Evolutionary conservation across 2,888 invertebrate genomes (phyloP).

Genomic region (Vandiemenella viatica): DNA sequence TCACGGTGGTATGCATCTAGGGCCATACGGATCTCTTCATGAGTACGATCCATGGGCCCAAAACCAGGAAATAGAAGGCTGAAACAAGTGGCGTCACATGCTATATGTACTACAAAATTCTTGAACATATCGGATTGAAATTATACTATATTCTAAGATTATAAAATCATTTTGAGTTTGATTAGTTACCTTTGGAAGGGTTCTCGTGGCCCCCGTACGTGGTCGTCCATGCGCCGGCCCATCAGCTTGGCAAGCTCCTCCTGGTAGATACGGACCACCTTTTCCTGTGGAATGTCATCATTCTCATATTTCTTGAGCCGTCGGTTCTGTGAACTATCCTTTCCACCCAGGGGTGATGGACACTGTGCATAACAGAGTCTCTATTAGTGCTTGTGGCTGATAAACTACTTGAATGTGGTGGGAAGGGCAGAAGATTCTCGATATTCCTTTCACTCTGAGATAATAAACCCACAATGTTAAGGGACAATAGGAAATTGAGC

Average conservation of each 20-base stretch:
- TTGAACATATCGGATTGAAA: no score
- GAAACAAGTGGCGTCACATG: no score
- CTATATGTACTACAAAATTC: no score
- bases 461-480: no score
- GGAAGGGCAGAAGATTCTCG: no score
- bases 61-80: slow-evolving; percentile 66
- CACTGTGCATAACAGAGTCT: slow-evolving; percentile 39
- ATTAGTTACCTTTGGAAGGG: slow-evolving; percentile 63
- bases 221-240: slow-evolving; percentile 59
- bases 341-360: slow-evolving; percentile 64
- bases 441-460: no score
- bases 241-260: slow-evolving; percentile 89
- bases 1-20: slow-evolving; percentile 87
- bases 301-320: slow-evolving; percentile 77
- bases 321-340: slow-evolving; percentile 51
- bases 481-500: no score
- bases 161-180: no score
- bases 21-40: slow-evolving; percentile 82
- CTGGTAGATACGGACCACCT: slow-evolving; percentile 86
- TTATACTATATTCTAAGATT: no score
- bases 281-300: slow-evolving; percentile 92
- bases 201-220: slow-evolving; percentile 58
- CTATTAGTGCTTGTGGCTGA: no score
- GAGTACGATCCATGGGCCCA: slow-evolving; percentile 26
- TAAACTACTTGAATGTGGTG: no score